Percentiles rank a stretch among this genome's conserved stretches.
phyloP scores from a whole-genome alignment of 2,797 vertebrate genomes.

The Sebastes reedi region DNA sequence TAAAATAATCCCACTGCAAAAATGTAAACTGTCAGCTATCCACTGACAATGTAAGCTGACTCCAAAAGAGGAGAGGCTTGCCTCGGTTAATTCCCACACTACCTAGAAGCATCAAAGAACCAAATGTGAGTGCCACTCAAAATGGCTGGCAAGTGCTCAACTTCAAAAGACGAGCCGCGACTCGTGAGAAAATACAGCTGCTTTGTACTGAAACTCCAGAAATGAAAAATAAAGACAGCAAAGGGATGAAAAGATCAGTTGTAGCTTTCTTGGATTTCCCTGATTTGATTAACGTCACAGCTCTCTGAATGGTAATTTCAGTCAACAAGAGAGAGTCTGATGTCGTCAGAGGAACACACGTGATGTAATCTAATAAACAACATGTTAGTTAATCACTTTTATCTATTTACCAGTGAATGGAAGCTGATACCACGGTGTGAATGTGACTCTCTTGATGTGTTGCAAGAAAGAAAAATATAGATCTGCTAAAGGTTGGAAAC shows the following conservation, averaged over 20 bases:
- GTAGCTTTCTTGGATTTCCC: conserved; percentile 15
- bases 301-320: conserved; percentile 33
- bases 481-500: background rate
- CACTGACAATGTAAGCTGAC: conserved; percentile 42
- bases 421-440: background rate
- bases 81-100: conserved; percentile 42
- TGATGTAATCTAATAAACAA: conserved; percentile 25
- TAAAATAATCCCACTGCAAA: background rate
- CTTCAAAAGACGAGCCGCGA: conserved; percentile 41
- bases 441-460: background rate
- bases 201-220: conserved; percentile 19
- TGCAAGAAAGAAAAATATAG: background rate
- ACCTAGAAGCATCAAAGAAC: conserved; percentile 52
- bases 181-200: conserved; percentile 14
- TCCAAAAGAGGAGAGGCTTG: conserved; percentile 30
- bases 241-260: conserved; percentile 3
- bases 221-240: conserved; percentile 21
- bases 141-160: conserved; percentile 17
- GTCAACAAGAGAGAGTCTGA: conserved; percentile 4
- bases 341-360: conserved; percentile 18
- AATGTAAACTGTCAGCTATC: conserved; percentile 28
- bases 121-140: conserved; percentile 34
- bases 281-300: conserved; percentile 48
- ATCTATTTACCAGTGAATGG: conserved; percentile 2
- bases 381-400: conserved; percentile 2